Percentiles rank a stretch among this genome's conserved stretches.
Conservation (phyloP, 2,113 vertebrate species). For the Falco punctatus region DNA sequence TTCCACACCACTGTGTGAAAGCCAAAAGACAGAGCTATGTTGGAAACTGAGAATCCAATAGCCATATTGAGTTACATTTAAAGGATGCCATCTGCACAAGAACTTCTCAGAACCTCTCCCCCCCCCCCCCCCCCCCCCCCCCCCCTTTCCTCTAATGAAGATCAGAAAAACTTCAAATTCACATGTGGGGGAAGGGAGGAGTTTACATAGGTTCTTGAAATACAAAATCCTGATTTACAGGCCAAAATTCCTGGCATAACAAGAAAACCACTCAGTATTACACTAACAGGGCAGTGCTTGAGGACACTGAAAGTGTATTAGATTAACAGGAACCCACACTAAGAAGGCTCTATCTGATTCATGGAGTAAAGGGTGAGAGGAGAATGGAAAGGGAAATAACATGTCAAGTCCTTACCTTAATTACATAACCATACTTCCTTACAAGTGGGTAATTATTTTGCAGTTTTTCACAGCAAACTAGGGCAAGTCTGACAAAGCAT, state of each 20-base stretch:
- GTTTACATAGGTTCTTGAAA: background rate
- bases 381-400: background rate
- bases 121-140: rapidly evolving
- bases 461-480: background rate
- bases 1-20: background rate
- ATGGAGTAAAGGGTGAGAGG: background rate
- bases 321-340: background rate
- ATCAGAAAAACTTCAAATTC: background rate
- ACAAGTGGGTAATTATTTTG: background rate
- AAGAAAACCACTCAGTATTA: background rate
- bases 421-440: background rate
- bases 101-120: background rate
- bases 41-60: background rate
- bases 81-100: background rate
- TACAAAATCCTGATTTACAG: background rate
- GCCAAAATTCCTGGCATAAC: background rate
- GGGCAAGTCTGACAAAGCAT: background rate
- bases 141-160: background rate
- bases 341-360: background rate
- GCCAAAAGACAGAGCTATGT: background rate
- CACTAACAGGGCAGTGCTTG: background rate
- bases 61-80: background rate
- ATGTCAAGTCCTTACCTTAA: background rate
- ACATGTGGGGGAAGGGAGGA: rapidly evolving
- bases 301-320: background rate